Base-by-base conservation (phyloP, 1,140 invertebrate species). In the Polypedilum vanderplanki region DNA sequence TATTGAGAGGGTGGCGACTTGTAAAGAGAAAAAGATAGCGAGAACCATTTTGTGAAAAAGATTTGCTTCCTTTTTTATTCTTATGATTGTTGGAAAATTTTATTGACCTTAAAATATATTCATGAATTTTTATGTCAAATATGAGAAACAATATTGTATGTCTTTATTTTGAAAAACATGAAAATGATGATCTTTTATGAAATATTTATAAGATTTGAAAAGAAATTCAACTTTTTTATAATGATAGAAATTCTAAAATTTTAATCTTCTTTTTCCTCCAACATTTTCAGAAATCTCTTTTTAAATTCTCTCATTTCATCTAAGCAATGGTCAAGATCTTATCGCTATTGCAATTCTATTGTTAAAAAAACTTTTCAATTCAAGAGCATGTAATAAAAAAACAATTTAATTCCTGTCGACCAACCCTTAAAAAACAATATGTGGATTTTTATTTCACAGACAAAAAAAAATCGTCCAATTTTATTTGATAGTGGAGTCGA, bases 51-150 rank as follows among this genome's bases (percentile, higher is more conserved):
- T 57, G 46, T n/a, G 15, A 33, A 33, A n/a, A 1, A 57, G 46
- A 57, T 57, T 57, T 57, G 15, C 15, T 57, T 57, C 24, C 24
- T 57, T 57, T 46, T 15, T 57, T 57, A 57, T 57, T 1, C 46
- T 57, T 57, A 57, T n/a, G 46, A 12, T 57, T 57, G n/a, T 57
- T 57, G 46, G 24, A 57, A 15, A 15, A 57, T n/a, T 15, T 57
- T 57, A 57, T 57, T 57, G 46, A 57, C 46, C 46, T 57, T 57
- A 57, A 57, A 57, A 57, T 57, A 57, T 57, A 57, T 57, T 57
- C 46, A 57, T 57, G 46, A 57, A 57, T 57, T 57, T 57, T 57
- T 15, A 57, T 57, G 12, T 57, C n/a, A 5, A 33, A 33, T 33
- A 33, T 33, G 24, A 33, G 24, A 33, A 33, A 33, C 24, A 33